These are phyloP conservation scores for Peromyscus polionotus DNA, from an alignment of 2,113 vertebrate genomes.

Conservation along the genomic window DNA sequence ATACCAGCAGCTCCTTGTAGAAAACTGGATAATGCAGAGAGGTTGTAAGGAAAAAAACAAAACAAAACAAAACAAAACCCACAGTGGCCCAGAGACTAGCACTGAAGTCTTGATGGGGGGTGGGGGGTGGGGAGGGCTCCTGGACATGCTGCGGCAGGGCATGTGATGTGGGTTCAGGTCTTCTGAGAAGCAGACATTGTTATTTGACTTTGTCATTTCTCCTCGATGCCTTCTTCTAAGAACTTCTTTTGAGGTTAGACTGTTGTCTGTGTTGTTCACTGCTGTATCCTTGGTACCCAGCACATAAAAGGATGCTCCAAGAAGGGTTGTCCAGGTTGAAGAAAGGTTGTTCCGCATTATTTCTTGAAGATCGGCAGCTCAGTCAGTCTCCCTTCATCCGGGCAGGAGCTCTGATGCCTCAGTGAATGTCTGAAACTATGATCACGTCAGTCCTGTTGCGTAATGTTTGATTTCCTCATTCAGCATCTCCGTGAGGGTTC, in stretches of 20 bases:
- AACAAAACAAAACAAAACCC: not conserved
- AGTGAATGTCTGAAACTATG: not conserved
- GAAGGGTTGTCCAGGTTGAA: not conserved
- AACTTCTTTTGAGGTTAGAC: not conserved
- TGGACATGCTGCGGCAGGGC: not conserved
- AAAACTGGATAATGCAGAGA: conserved; percentile 4
- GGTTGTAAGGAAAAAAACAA: not conserved
- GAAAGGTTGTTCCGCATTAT: not conserved
- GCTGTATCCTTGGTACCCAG: not conserved
- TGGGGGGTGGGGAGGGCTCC: not conserved
- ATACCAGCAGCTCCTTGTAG: not conserved
- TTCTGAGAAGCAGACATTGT: not conserved
- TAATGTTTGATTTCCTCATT: too few species aligned
- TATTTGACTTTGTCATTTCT: not conserved
- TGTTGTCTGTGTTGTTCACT: not conserved
- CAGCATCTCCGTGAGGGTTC: not conserved
- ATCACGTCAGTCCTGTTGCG: not conserved
- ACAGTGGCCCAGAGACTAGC: not conserved
- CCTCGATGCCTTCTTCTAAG: not conserved
- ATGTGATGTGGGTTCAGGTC: not conserved
- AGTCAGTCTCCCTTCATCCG: not conserved
- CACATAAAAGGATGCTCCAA: not conserved
- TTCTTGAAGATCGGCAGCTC: not conserved
- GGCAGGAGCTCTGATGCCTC: not conserved
- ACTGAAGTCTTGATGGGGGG: not conserved